These are phyloP conservation scores for Bombus breviceps DNA, from an alignment of 1,140 invertebrate species.

Conservation along the genomic window DNA sequence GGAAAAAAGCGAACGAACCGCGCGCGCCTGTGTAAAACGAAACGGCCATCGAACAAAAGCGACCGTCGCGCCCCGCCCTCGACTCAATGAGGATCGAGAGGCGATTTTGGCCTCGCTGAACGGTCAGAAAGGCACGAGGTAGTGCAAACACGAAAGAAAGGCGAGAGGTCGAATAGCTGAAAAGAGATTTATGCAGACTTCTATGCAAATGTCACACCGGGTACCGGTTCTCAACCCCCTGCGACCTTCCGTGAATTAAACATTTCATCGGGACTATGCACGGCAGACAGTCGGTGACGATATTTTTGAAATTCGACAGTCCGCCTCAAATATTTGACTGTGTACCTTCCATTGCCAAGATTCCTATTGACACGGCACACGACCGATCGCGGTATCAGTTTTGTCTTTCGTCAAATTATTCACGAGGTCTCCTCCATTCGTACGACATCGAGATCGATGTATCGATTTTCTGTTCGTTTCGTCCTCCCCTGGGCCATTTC, in stretches of 20 bases:
- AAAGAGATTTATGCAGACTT: constrained; percentile 52
- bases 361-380: constrained; percentile 71
- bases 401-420: constrained; percentile 71
- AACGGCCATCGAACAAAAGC: constrained; percentile 62
- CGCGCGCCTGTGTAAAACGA: constrained; percentile 34
- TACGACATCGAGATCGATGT: constrained; percentile 55
- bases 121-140: constrained; percentile 19
- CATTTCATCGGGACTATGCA: constrained; percentile 51
- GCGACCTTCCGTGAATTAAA: constrained; percentile 56
- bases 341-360: constrained; percentile 74
- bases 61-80: constrained; percentile 41
- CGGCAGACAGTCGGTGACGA: constrained; percentile 49
- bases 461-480: constrained; percentile 38
- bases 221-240: not conserved
- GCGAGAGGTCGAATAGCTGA: constrained; percentile 36
- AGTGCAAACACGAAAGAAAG: constrained; percentile 60
- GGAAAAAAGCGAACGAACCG: not conserved
- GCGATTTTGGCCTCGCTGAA: constrained; percentile 26
- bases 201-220: constrained; percentile 31
- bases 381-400: constrained; percentile 67
- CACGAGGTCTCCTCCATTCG: constrained; percentile 43
- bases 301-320: constrained; percentile 74
- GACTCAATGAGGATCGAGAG: constrained; percentile 53
- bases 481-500: constrained; percentile 13
- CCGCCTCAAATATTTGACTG: constrained; percentile 75